phyloP scores from a whole-genome alignment of 2,888 invertebrate species.

The Orthonychiurus folsomi region DNA sequence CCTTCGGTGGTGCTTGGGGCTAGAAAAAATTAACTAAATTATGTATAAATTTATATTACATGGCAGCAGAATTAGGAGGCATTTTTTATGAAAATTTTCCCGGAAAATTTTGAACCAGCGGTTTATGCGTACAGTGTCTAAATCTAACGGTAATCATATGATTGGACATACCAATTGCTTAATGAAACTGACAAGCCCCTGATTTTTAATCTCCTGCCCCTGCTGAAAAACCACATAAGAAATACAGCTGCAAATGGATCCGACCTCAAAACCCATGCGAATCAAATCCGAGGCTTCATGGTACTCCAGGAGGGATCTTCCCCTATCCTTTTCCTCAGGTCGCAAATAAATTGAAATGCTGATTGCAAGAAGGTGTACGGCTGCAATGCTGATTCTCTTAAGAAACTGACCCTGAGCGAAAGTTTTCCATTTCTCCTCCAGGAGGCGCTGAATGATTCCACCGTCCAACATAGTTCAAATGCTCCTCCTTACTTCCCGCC shows the following conservation, averaged over 20 bases:
- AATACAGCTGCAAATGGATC: constrained; percentile 74
- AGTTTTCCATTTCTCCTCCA: constrained; percentile 99
- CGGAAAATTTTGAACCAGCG: constrained; percentile 1
- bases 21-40: constrained; percentile 44
- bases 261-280: constrained; percentile 70
- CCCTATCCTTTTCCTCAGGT: constrained; percentile 54
- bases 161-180: constrained; percentile 57
- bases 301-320: constrained; percentile 49
- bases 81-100: neutral
- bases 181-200: constrained; percentile 79
- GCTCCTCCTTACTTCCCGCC: constrained; percentile 94
- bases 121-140: neutral
- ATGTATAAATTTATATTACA: constrained; percentile 9
- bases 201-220: constrained; percentile 87
- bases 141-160: neutral
- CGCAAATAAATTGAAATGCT: constrained; percentile 86
- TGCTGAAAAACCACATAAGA: constrained; percentile 85
- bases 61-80: neutral
- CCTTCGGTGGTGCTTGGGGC: constrained; percentile 90
- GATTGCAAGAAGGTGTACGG: constrained; percentile 75
- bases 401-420: constrained; percentile 93
- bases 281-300: constrained; percentile 44
- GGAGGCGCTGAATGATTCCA: constrained; percentile 88
- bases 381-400: constrained; percentile 76
- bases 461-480: constrained; percentile 98